Percentiles rank a stretch among this genome's conserved stretches.
These are phyloP conservation scores for Pica pica DNA, from an alignment of 2,113 vertebrate genomes.

Conservation along the genomic window DNA sequence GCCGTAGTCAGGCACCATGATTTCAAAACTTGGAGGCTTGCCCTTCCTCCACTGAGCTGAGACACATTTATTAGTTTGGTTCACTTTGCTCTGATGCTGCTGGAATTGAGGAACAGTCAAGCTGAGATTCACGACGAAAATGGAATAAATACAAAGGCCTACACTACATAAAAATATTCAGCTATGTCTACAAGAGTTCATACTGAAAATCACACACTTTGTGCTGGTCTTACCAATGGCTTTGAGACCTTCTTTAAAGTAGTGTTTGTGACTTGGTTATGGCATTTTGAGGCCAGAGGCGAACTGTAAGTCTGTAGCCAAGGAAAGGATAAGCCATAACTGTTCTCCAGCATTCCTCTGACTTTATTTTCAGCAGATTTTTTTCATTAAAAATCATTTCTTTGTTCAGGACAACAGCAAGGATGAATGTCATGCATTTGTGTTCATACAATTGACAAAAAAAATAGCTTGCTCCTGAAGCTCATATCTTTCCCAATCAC, in stretches of 20 bases:
- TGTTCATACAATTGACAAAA: background rate
- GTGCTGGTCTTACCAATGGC: background rate
- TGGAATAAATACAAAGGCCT: background rate
- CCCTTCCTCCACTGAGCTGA: background rate
- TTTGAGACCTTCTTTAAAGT: background rate
- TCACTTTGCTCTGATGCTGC: accelerated
- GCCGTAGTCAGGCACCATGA: background rate
- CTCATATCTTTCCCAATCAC: background rate
- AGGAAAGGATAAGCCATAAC: background rate
- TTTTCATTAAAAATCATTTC: background rate
- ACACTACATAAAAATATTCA: background rate
- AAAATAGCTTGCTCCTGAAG: background rate
- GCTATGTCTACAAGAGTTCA: background rate
- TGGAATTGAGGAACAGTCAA: background rate
- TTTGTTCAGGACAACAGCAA: background rate
- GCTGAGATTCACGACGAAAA: background rate
- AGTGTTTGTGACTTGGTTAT: background rate
- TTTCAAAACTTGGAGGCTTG: background rate
- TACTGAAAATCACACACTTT: background rate
- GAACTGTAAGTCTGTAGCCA: background rate
- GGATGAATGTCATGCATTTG: background rate
- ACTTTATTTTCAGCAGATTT: background rate
- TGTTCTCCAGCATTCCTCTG: background rate
- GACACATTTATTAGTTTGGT: background rate
- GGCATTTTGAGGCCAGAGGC: background rate